Conservation (phyloP, 2,797 vertebrate species). For the Pogoniulus pusillus region DNA sequence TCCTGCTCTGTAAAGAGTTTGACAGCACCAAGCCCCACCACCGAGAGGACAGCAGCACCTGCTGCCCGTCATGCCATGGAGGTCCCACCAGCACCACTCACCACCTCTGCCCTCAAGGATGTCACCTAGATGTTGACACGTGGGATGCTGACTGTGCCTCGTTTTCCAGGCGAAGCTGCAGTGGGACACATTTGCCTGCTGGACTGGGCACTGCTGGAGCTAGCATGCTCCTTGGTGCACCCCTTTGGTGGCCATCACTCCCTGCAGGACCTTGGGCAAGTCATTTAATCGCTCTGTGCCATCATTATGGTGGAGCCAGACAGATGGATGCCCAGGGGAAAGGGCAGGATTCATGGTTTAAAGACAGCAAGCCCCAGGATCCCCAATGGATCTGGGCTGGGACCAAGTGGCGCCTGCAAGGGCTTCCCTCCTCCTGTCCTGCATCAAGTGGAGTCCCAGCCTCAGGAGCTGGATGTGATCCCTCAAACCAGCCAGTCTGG, state of each 20-base stretch:
- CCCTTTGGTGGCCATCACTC: background rate
- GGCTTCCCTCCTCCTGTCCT: background rate
- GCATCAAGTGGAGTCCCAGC: rapidly evolving
- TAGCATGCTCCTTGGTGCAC: background rate
- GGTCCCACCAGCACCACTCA: background rate
- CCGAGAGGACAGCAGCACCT: background rate
- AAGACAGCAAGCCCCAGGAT: background rate
- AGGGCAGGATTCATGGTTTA: background rate
- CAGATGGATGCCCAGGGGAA: conserved; percentile 4
- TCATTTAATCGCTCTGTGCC: background rate
- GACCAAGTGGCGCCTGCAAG: rapidly evolving
- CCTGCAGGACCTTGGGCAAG: background rate
- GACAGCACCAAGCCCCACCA: background rate
- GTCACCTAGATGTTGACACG: rapidly evolving
- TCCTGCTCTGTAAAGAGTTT: rapidly evolving
- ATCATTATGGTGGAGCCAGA: conserved; percentile 40
- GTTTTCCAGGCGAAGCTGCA: background rate
- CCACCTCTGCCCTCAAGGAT: rapidly evolving
- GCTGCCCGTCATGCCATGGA: rapidly evolving
- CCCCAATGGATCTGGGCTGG: background rate
- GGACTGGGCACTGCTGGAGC: rapidly evolving
- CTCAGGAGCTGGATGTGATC: background rate
- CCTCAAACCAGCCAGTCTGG: background rate
- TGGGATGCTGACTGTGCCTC: rapidly evolving
- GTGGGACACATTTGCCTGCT: background rate